These are phyloP conservation scores for Hemicrepidius hirtus DNA, from an alignment of 2,888 invertebrate species.

Conservation along the genomic window DNA sequence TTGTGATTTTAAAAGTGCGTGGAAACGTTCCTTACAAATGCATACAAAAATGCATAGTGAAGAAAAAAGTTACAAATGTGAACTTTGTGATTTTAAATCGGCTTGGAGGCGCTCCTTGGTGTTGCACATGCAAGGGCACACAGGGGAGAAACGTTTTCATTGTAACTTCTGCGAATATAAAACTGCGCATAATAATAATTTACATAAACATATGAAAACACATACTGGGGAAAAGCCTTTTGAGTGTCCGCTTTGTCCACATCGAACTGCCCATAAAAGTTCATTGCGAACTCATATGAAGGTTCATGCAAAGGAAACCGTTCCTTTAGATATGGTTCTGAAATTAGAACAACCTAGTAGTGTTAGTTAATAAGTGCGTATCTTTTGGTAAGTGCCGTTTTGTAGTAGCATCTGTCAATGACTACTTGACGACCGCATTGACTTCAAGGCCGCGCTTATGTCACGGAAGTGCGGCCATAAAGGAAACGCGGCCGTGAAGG, in stretches of 20 bases:
- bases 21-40: background rate
- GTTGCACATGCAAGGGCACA: background rate
- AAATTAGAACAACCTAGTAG: too few species aligned
- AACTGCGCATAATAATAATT: background rate
- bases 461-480: too few species aligned
- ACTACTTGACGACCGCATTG: too few species aligned
- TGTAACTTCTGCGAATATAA: slow-evolving; percentile 1
- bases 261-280: slow-evolving; percentile 1
- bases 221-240: slow-evolving; percentile 5
- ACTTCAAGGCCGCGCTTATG: too few species aligned
- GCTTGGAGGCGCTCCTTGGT: background rate
- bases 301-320: background rate
- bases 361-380: too few species aligned
- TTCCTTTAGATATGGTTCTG: too few species aligned
- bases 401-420: too few species aligned
- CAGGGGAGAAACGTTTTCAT: background rate
- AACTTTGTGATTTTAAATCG: background rate
- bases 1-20: background rate
- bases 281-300: background rate
- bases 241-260: background rate
- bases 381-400: too few species aligned
- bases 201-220: slow-evolving; percentile 2
- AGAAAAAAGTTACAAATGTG: background rate
- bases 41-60: background rate
- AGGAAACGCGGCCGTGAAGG: too few species aligned